Base-by-base conservation (phyloP, 2,888 invertebrate species). In the Cheilosia scutellata region DNA sequence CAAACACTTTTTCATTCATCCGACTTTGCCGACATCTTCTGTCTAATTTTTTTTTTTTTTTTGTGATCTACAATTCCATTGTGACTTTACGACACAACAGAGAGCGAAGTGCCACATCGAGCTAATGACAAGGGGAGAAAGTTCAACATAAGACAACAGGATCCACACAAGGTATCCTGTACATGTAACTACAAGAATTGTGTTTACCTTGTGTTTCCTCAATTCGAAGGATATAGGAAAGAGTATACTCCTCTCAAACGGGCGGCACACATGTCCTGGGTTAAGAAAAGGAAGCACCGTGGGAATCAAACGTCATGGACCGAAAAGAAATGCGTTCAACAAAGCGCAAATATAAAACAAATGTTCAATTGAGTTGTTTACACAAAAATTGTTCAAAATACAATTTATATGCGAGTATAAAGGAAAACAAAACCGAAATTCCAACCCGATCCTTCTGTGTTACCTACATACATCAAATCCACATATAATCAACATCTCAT, bases 341-440 rank as follows among this genome's bases (percentile, higher is more conserved):
- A 49, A 68, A 57, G n/a, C 20, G 55, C 40, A 25, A 42, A 80
- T 51, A 80, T 53, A 75, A 68, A 68, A 55, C 62, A 75, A 71
- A 65, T 68, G 70, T 79, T 75, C 58, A 74, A 78, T 78, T 79
- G 83, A 75, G 78, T 84, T 84, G 84, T 84, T 80, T 84, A 53
- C 79, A 62, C 74, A 74, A 57, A 78, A 78, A 83, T 63, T 78
- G 78, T 63, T 74, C 77, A 60, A 84, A 75, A 84, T 65, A 84
- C 80, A 84, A 79, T 79, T 84, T 84, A 75, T 80, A 84, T 84
- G 65, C 84, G 84, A 60, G 71, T 70, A 79, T 75, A 74, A 65
- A 79, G 79, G 74, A 79, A 79, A 84, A 79, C 75, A 84, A 55
- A 53, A 62, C 76, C 44, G 58, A 68, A 33, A 80, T 47, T 49